Conservation (phyloP, 2,797 vertebrate species). For the Muscicapa comitata region DNA sequence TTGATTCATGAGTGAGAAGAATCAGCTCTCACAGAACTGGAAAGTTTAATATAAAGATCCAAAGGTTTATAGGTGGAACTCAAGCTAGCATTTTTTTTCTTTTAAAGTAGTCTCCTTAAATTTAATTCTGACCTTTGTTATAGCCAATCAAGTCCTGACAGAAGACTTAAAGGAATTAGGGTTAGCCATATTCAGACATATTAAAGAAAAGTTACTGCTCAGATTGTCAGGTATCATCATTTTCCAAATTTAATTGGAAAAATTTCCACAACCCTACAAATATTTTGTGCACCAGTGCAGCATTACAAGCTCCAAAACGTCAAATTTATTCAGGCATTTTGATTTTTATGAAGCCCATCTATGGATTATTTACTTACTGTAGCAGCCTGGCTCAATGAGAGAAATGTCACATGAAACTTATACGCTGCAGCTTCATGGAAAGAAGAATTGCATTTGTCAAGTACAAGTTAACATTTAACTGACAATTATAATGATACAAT, state of each 20-base stretch:
- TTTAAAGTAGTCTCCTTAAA: neutral
- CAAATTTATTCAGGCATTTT: neutral
- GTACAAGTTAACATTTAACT: neutral
- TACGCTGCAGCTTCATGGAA: neutral
- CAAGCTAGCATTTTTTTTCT: neutral
- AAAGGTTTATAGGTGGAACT: neutral
- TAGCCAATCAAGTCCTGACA: neutral
- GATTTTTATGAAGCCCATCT: neutral
- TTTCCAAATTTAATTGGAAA: neutral
- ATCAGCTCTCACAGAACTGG: neutral
- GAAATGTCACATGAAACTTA: neutral
- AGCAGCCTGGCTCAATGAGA: neutral
- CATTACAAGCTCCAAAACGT: neutral
- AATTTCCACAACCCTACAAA: neutral
- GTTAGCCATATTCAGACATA: neutral
- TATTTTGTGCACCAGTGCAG: neutral
- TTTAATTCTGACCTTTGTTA: neutral
- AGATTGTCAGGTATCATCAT: fast-evolving
- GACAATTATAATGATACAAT: neutral
- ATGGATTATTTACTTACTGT: neutral
- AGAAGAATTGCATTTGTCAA: neutral
- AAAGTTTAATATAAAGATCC: neutral
- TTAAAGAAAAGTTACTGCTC: neutral
- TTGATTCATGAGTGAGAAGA: neutral
- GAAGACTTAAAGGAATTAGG: neutral